Evolutionary conservation across 2,113 vertebrate genomes (phyloP).

Genomic region (Dasypus novemcinctus): DNA sequence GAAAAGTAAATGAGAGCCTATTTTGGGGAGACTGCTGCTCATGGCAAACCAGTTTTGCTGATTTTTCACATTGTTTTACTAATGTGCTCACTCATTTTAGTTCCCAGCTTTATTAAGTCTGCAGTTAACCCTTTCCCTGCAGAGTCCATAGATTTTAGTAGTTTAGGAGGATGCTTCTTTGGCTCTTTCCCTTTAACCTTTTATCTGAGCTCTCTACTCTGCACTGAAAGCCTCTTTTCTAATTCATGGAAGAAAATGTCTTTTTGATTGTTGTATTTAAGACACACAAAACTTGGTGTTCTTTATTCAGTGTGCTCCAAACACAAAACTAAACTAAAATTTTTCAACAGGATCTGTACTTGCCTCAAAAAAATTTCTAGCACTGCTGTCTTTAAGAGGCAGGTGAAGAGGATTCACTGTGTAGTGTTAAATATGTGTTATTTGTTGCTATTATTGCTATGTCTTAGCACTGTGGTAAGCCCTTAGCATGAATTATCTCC

Average conservation of each 20-base stretch:
- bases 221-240: background rate
- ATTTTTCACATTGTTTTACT: slow-evolving; percentile 64
- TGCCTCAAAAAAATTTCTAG: background rate
- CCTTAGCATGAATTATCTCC: background rate
- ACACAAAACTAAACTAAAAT: background rate
- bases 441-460: background rate
- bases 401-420: background rate
- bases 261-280: background rate
- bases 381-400: background rate
- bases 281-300: background rate
- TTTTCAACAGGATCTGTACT: background rate
- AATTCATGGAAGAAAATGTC: background rate
- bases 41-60: slow-evolving; percentile 56
- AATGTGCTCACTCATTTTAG: background rate
- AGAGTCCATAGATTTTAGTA: background rate
- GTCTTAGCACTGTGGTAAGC: background rate
- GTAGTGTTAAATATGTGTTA: background rate
- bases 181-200: background rate
- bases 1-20: slow-evolving; percentile 69
- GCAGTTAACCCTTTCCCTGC: slow-evolving; percentile 37
- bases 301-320: background rate
- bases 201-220: background rate
- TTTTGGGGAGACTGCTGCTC: slow-evolving; percentile 67
- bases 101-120: slow-evolving; percentile 29
- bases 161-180: background rate